These are phyloP conservation scores for Zhuqinia jingwanae DNA, from an alignment of 2,888 invertebrate species.

Conservation along the genomic window DNA sequence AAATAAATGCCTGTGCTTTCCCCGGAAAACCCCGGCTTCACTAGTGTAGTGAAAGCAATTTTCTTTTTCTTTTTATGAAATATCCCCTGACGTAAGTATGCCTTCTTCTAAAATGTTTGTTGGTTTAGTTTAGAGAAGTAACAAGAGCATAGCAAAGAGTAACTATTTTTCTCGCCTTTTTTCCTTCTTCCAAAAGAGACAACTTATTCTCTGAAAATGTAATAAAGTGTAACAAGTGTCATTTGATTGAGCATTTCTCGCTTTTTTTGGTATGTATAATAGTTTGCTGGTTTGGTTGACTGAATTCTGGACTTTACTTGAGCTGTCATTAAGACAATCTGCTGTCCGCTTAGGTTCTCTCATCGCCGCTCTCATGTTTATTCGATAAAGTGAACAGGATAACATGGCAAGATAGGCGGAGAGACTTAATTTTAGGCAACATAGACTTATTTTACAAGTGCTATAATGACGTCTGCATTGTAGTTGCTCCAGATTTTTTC, in stretches of 20 bases:
- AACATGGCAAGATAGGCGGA: not conserved
- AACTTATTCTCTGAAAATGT: slow-evolving; percentile 42
- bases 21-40: too few species aligned
- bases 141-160: not conserved
- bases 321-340: slow-evolving; percentile 42
- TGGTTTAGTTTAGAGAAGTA: not conserved
- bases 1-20: too few species aligned
- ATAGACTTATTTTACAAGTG: not conserved
- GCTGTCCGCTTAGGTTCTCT: slow-evolving; percentile 7
- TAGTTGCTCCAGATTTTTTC: slow-evolving; percentile 19
- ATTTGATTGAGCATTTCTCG: slow-evolving; percentile 28
- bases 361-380: slow-evolving; percentile 23
- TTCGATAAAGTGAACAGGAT: slow-evolving; percentile 13
- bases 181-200: slow-evolving; percentile 3
- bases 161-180: not conserved
- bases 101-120: too few species aligned
- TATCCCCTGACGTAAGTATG: too few species aligned
- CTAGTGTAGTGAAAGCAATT: too few species aligned
- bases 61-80: too few species aligned
- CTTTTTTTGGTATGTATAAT: not conserved
- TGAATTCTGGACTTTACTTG: not conserved
- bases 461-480: not conserved
- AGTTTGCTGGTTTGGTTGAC: not conserved
- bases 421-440: not conserved
- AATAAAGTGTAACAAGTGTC: slow-evolving; percentile 64